Base-by-base conservation (phyloP, 2,888 invertebrate species). In the Agrochola lychnidis region DNA sequence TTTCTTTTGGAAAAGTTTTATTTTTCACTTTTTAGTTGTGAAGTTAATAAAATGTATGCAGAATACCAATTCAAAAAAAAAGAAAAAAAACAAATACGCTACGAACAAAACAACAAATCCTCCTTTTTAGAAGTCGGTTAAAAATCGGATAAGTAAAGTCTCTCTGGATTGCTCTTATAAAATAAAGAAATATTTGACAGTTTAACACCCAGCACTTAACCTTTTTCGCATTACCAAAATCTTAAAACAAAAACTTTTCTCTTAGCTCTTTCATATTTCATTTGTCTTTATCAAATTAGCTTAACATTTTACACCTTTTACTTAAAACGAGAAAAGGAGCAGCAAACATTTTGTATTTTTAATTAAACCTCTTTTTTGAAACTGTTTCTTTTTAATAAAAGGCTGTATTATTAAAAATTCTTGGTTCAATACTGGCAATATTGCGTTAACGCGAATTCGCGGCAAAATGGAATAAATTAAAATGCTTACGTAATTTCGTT, bases 401-500 rank as follows among this genome's bases (percentile, higher is more conserved):
- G 62, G 45, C 67, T 36, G 67, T 63, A 75, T 85, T 82, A 86
- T 87, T 87, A 87, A 86, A 84, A 79, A 79, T 59, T 76, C 73
- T 82, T 72, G 64, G 72, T 79, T 76, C 82, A 85, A 85, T 85
- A 82, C 79, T 68, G 75, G 70, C 70, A 73, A 86, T 79, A 86
- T 87, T 79, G 79, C 79, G 85, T 74, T 85, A 82, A 79, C 76
- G 68, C 75, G 77, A 70, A 76, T 84, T 74, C 61, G 51, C 68
- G 45, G 64, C 61, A 62, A 85, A 87, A 85, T 79, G 77, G 78
- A 86, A 87, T 87, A 79, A 85, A 85, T 86, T 82, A 79, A 87
- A 82, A 85, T 79, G 76, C 73, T 82, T 70, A 74, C 81, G 78
- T 80, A 87, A 84, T 87, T 81, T 87, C 71, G 87, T 84, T 87